Conservation (phyloP, 2,797 vertebrate species). For the Hyperoplus lanceolatus region DNA sequence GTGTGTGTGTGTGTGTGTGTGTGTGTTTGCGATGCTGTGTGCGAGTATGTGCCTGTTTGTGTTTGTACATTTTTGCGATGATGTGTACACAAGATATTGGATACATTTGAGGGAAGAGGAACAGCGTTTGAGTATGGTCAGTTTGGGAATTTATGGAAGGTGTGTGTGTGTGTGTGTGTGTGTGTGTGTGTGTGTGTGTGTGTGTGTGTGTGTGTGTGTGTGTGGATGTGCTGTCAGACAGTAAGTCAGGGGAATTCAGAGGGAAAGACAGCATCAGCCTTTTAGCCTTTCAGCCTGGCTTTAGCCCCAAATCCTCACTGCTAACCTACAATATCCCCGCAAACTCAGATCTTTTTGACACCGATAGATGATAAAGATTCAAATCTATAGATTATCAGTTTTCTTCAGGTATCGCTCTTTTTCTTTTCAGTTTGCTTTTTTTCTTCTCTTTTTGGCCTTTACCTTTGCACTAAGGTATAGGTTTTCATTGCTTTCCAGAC, state of each 20-base stretch:
- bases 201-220: neutral
- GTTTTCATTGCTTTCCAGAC: slow-evolving; percentile 5
- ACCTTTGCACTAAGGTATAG: neutral
- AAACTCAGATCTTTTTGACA: slow-evolving; percentile 17
- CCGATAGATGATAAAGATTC: neutral
- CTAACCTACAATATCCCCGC: slow-evolving; percentile 21
- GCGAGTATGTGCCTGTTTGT: slow-evolving; percentile 27
- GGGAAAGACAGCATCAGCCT: slow-evolving; percentile 45
- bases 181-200: too few relatives aligned
- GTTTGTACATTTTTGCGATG: slow-evolving; percentile 38
- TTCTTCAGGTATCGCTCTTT: neutral
- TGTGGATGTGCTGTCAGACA: slow-evolving; percentile 42
- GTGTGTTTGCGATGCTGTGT: slow-evolving; percentile 23
- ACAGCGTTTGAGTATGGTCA: slow-evolving; percentile 44
- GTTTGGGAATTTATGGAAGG: slow-evolving; percentile 57
- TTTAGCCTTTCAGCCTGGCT: slow-evolving; percentile 53
- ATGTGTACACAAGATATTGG: slow-evolving; percentile 12
- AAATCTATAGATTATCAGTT: neutral
- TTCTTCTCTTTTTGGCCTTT: neutral
- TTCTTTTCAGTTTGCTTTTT: neutral
- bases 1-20: slow-evolving; percentile 9
- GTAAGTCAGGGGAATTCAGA: slow-evolving; percentile 57
- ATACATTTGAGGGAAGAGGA: slow-evolving; percentile 49
- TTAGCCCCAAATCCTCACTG: slow-evolving; percentile 46
- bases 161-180: too few relatives aligned